Conservation (phyloP, 1,140 invertebrate species). For the Ylistrum balloti region DNA sequence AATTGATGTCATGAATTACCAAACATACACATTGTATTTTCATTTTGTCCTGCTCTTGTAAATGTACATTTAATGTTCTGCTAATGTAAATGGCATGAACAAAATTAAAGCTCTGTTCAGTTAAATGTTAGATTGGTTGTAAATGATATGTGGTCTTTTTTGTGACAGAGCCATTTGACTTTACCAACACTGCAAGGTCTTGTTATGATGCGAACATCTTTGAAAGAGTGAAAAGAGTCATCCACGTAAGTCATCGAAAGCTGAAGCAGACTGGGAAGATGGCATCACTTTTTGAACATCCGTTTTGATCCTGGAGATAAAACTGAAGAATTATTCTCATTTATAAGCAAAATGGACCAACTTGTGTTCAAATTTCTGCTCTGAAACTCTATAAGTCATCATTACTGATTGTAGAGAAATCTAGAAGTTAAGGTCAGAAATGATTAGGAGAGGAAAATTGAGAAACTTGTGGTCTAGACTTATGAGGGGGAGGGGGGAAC, state of each 20-base stretch:
- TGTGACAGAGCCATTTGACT: slow-evolving; percentile 49
- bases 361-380: neutral
- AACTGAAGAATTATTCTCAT: neutral
- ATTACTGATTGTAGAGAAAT: neutral
- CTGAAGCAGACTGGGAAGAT: slow-evolving; percentile 46
- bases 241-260: slow-evolving; percentile 41
- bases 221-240: slow-evolving; percentile 44
- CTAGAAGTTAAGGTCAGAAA: neutral
- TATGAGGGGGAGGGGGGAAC: too few relatives aligned
- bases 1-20: too few relatives aligned
- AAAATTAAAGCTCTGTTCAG: too few relatives aligned
- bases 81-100: neutral
- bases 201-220: slow-evolving; percentile 49
- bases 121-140: too few relatives aligned
- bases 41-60: too few relatives aligned
- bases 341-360: neutral
- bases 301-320: slow-evolving; percentile 37
- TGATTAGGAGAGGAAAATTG: too few relatives aligned
- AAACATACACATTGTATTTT: too few relatives aligned
- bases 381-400: neutral
- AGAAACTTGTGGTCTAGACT: too few relatives aligned
- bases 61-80: too few relatives aligned
- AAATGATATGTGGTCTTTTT: neutral
- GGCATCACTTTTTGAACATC: slow-evolving; percentile 18
- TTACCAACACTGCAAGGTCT: slow-evolving; percentile 44